Evolutionary conservation across 1,140 invertebrate species (phyloP).

Genomic region (Cotesia typhae): DNA sequence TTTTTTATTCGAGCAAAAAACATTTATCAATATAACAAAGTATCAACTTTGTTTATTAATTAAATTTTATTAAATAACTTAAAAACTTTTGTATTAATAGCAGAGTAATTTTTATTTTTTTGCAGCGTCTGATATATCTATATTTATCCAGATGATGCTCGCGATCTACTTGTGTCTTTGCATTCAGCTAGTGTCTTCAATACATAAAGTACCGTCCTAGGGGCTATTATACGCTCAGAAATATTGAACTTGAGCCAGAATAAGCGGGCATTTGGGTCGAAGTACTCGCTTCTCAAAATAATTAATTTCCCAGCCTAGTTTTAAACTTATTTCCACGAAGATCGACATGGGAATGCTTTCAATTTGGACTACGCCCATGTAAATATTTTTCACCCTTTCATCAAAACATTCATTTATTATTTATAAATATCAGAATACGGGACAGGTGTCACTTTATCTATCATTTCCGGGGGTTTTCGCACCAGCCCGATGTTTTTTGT

Average conservation of each 20-base stretch:
- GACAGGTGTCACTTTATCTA: conserved; percentile 46
- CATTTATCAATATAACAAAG: too few species aligned
- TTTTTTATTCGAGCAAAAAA: too few species aligned
- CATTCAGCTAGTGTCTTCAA: too few species aligned
- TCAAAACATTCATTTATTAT: conserved; percentile 20
- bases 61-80: too few species aligned
- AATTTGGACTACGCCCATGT: too few species aligned
- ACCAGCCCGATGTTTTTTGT: conserved; percentile 41
- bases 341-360: too few species aligned
- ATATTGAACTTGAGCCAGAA: conserved; percentile 34
- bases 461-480: conserved; percentile 42
- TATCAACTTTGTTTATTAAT: too few species aligned
- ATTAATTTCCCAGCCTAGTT: background rate
- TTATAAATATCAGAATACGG: conserved; percentile 41
- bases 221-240: background rate
- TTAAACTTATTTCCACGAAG: background rate
- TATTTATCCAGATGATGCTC: too few species aligned
- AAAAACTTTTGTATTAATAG: too few species aligned
- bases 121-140: conserved; percentile 3
- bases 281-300: background rate
- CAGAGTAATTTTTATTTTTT: background rate
- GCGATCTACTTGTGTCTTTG: too few species aligned
- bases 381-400: too few species aligned
- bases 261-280: background rate
- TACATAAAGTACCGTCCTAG: too few species aligned